A percentile compares a stretch with the other conserved stretches of the same genome.
These are phyloP conservation scores for Neodiprion pinetum DNA, from an alignment of 1,140 invertebrate genomes.

Conservation along the genomic window DNA sequence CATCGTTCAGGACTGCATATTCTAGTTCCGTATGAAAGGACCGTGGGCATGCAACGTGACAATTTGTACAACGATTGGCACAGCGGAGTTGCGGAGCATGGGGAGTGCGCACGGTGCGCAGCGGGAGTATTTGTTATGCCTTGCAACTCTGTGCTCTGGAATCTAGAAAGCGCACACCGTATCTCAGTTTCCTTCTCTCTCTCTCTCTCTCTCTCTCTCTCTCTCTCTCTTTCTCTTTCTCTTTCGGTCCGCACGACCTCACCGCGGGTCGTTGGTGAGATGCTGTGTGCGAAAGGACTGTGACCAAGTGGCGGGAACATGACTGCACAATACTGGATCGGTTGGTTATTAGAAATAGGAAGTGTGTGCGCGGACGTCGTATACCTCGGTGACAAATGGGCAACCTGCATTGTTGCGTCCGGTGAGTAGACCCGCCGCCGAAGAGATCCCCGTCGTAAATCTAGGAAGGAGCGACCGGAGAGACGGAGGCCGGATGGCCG, in stretches of 20 bases:
- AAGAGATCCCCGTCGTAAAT: constrained; percentile 46
- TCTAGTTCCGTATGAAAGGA: too few species aligned
- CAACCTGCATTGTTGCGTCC: constrained; percentile 47
- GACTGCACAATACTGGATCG: constrained; percentile 4
- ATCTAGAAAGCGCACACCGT: too few species aligned
- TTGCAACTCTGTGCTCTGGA: too few species aligned
- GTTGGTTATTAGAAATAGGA: constrained; percentile 49
- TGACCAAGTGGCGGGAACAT: constrained; percentile 3
- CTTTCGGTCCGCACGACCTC: background rate
- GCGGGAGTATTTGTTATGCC: too few species aligned
- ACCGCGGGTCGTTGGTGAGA: background rate
- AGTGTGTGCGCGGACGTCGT: constrained; percentile 28
- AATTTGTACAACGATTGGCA: too few species aligned
- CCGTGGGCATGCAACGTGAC: too few species aligned
- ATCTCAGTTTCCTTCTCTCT: too few species aligned
- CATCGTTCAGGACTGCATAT: too few species aligned
- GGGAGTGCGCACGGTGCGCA: too few species aligned
- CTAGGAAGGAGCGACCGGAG: constrained; percentile 14
- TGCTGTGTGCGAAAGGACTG: background rate
- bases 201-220: background rate
- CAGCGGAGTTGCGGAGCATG: too few species aligned
- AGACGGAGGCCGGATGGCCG: constrained; percentile 19
- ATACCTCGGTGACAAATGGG: constrained; percentile 51
- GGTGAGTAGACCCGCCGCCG: constrained; percentile 28
- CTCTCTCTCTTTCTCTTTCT: background rate